phyloP scores from a whole-genome alignment of 2,113 vertebrate genomes.

The Trachemys scripta region DNA sequence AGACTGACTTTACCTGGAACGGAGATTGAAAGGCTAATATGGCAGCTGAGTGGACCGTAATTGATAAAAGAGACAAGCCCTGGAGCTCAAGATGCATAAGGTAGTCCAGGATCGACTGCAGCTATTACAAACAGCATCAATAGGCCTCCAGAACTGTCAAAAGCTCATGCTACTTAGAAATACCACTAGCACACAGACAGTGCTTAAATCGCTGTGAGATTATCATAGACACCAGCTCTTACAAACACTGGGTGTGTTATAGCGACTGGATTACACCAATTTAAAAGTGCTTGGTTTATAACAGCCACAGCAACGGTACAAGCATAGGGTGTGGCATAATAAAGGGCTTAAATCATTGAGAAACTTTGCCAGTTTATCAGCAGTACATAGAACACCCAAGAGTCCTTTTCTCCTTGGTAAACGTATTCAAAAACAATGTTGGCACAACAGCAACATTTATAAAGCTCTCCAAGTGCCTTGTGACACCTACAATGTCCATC shows the following conservation, averaged over 20 bases:
- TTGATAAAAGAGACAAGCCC: too few relatives aligned
- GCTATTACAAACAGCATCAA: background rate
- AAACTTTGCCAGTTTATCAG: background rate
- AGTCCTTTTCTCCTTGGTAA: background rate
- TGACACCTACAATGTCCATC: rapidly evolving
- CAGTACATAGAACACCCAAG: background rate
- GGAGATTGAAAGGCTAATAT: too few relatives aligned
- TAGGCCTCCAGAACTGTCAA: background rate
- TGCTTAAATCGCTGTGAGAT: background rate
- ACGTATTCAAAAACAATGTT: background rate
- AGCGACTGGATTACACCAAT: background rate
- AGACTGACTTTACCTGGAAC: too few relatives aligned
- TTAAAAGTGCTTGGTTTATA: background rate
- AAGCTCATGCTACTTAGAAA: background rate
- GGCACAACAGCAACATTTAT: background rate
- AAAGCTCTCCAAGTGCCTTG: background rate
- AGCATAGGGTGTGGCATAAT: background rate
- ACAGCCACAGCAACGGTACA: background rate
- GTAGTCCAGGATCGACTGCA: background rate
- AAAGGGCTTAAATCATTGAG: background rate
- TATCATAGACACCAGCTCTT: rapidly evolving
- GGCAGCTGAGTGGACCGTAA: too few relatives aligned
- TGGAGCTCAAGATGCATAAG: too few relatives aligned
- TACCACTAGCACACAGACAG: background rate
- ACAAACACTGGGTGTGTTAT: background rate